phyloP scores from a whole-genome alignment of 2,113 vertebrate genomes.

The Mus musculus region DNA sequence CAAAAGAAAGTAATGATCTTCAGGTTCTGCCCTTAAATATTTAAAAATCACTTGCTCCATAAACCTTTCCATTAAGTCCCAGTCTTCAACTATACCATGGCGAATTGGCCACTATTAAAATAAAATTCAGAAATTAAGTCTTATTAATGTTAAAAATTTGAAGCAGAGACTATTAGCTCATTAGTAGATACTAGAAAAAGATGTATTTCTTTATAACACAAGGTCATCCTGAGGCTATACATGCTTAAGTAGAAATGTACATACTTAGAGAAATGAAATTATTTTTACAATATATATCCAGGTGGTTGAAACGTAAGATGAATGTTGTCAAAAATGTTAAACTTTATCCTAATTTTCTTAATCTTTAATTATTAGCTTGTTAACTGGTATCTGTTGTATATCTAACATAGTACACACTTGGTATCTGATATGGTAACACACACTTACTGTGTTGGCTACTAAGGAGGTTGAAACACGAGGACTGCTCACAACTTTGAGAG shows the following conservation, averaged over 20 bases:
- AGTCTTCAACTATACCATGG: conserved; percentile 99
- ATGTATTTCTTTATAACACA: neutral
- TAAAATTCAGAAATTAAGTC: conserved; percentile 51
- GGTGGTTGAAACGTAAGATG: neutral
- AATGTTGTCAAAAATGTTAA: conserved; percentile 44
- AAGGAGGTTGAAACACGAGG: neutral
- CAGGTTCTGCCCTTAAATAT: conserved; percentile 97
- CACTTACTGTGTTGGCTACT: neutral
- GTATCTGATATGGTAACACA: neutral
- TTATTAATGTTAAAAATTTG: conserved; percentile 54
- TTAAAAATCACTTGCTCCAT: conserved; percentile 99
- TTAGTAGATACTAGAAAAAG: neutral
- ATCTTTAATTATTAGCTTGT: conserved; percentile 48
- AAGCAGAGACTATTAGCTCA: conserved; percentile 38
- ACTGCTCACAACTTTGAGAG: neutral
- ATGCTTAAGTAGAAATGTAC: neutral
- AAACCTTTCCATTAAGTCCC: conserved; percentile 99
- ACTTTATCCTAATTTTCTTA: neutral
- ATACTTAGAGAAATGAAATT: conserved; percentile 34
- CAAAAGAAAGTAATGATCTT: conserved; percentile 99
- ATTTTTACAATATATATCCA: conserved; percentile 24
- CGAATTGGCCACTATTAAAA: conserved; percentile 96
- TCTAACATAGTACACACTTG: neutral
- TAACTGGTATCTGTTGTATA: neutral
- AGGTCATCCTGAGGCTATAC: neutral